phyloP scores from a whole-genome alignment of 2,888 invertebrate genomes.

The Polydrusus pterygomalis region DNA sequence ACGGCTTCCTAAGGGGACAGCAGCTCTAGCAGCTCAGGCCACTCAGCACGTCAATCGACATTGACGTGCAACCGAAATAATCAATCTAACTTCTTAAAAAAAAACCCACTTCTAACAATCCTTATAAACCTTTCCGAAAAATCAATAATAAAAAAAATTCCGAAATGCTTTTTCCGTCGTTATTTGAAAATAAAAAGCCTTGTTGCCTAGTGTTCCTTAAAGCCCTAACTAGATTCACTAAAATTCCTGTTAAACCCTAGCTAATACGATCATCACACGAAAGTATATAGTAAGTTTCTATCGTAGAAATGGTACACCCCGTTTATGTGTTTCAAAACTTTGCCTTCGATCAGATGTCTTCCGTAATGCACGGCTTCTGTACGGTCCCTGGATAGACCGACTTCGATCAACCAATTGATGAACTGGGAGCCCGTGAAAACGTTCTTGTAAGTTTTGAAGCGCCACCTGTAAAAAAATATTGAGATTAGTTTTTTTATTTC shows the following conservation, averaged over 20 bases:
- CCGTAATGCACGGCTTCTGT: slow-evolving; percentile 89
- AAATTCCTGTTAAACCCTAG: slow-evolving; percentile 1
- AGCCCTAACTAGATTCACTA: slow-evolving; percentile 10
- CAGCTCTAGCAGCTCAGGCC: too few species aligned
- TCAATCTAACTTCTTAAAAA: too few species aligned
- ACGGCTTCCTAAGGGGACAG: too few species aligned
- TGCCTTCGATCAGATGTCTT: slow-evolving; percentile 86
- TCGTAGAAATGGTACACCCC: slow-evolving; percentile 91
- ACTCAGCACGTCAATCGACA: too few species aligned
- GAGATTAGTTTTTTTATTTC: too few species aligned
- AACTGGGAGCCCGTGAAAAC: slow-evolving; percentile 91
- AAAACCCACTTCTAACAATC: too few species aligned
- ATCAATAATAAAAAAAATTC: too few species aligned
- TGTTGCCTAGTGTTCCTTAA: background rate
- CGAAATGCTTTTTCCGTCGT: too few species aligned
- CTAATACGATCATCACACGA: slow-evolving; percentile 68
- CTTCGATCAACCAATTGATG: slow-evolving; percentile 89
- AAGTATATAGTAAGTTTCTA: slow-evolving; percentile 86
- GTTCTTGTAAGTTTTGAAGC: slow-evolving; percentile 84
- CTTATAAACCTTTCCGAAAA: too few species aligned
- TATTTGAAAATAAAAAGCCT: too few species aligned
- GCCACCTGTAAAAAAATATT: slow-evolving; percentile 76
- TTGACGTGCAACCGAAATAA: too few species aligned
- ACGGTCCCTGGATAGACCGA: slow-evolving; percentile 86
- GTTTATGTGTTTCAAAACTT: slow-evolving; percentile 89